These are phyloP conservation scores for Pygoscelis antarcticus DNA, from an alignment of 2,113 vertebrate genomes.

Conservation along the genomic window DNA sequence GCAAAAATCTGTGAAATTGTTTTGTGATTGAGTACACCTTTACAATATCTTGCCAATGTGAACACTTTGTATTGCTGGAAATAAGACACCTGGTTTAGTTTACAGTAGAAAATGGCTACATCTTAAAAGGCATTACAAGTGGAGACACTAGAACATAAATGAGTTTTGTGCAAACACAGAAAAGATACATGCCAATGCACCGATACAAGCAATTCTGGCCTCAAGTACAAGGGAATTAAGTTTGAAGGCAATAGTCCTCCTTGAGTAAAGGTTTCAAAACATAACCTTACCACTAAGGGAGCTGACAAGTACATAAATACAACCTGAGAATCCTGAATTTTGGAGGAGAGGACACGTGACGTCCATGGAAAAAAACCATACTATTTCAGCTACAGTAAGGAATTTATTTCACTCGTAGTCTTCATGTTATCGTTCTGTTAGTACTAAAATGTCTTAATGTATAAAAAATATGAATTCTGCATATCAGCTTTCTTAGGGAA, in stretches of 20 bases:
- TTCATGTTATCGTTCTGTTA: background rate
- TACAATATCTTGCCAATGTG: background rate
- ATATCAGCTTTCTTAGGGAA: background rate
- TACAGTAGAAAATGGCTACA: background rate
- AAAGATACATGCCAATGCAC: background rate
- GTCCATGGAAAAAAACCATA: background rate
- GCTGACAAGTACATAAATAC: background rate
- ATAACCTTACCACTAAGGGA: background rate
- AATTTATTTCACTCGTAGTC: background rate
- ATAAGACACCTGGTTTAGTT: background rate
- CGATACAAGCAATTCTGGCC: background rate
- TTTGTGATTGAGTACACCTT: background rate
- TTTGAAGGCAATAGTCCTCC: background rate
- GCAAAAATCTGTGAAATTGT: background rate
- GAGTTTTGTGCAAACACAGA: background rate
- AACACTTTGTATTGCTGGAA: background rate
- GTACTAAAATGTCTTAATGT: background rate
- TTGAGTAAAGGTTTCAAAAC: background rate
- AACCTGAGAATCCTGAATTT: background rate
- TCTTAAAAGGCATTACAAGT: background rate
- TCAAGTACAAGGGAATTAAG: background rate
- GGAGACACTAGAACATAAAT: background rate
- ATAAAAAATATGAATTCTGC: fast-evolving
- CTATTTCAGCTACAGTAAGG: background rate
- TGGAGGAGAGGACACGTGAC: background rate